phyloP scores from a whole-genome alignment of 1,140 invertebrate species.

The Hypsibius dujardini region DNA sequence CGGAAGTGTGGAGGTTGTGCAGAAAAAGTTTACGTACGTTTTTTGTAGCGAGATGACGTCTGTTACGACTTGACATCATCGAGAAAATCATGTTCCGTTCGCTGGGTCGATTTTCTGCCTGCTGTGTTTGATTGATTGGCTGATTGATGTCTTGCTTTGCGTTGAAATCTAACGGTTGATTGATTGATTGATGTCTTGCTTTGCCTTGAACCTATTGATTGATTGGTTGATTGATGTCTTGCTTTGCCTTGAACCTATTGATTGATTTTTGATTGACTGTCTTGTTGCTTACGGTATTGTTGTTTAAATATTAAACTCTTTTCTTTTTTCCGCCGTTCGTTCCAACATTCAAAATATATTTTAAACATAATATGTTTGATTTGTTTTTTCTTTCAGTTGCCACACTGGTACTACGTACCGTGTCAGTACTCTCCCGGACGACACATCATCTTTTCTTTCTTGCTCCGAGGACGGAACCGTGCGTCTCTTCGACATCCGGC shows the following conservation, averaged over 20 bases:
- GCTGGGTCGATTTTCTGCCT: slow-evolving; percentile 3
- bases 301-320: too few relatives aligned
- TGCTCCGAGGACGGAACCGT: slow-evolving; percentile 81
- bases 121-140: slow-evolving; percentile 30
- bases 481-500: slow-evolving; percentile 57
- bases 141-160: too few relatives aligned
- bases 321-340: too few relatives aligned
- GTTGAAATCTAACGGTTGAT: too few relatives aligned
- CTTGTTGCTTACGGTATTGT: too few relatives aligned
- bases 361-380: slow-evolving; percentile 30
- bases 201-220: too few relatives aligned
- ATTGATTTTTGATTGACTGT: too few relatives aligned
- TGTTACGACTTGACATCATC: background rate
- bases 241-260: too few relatives aligned
- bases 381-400: slow-evolving; percentile 53
- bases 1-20: slow-evolving; percentile 22
- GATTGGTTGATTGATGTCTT: too few relatives aligned
- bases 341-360: too few relatives aligned
- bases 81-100: too few relatives aligned
- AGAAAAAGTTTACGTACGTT: slow-evolving; percentile 20
- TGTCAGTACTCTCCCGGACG: slow-evolving; percentile 54
- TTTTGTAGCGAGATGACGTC: slow-evolving; percentile 17
- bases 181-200: too few relatives aligned
- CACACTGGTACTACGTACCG: slow-evolving; percentile 66
- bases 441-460: slow-evolving; percentile 56